Conservation (phyloP, 2,888 invertebrate species). For the Gortyna flavago region DNA sequence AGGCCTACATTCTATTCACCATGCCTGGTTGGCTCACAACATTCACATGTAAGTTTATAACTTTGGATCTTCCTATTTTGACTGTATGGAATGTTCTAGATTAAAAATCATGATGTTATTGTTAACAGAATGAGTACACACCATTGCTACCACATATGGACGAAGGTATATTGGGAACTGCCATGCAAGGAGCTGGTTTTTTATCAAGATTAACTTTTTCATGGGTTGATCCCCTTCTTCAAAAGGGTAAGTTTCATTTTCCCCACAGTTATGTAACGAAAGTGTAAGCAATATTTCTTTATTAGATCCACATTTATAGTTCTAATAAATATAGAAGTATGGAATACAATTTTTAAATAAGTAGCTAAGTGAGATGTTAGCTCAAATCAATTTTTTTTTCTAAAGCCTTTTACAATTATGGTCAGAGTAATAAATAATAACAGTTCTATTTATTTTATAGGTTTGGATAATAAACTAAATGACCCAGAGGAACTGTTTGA, state of each 20-base stretch:
- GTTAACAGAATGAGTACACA: conserved; percentile 90
- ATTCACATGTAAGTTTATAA: conserved; percentile 86
- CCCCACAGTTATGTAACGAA: not conserved
- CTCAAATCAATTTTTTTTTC: not conserved
- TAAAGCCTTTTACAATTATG: not conserved
- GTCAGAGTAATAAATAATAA: not conserved
- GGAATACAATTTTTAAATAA: not conserved
- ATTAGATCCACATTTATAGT: not conserved
- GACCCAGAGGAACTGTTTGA: conserved; percentile 95
- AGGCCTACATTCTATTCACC: conserved; percentile 87
- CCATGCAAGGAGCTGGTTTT: conserved; percentile 93
- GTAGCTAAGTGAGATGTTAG: not conserved
- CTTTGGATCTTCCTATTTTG: conserved; percentile 15
- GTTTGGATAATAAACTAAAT: conserved; percentile 92
- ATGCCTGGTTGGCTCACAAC: conserved; percentile 87
- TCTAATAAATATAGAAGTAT: not conserved
- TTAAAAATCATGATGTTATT: conserved; percentile 14
- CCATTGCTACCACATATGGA: conserved; percentile 92
- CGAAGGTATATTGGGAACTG: conserved; percentile 94
- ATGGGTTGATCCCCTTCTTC: conserved; percentile 96
- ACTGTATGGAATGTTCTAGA: not conserved
- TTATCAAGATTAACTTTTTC: conserved; percentile 94
- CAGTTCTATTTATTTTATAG: conserved; percentile 69
- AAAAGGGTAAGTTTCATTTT: conserved; percentile 90
- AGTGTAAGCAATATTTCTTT: not conserved